These are phyloP conservation scores for Zoanthus solanderi DNA, from an alignment of 92 coral and sea anemone genomes.

Conservation along the genomic window DNA sequence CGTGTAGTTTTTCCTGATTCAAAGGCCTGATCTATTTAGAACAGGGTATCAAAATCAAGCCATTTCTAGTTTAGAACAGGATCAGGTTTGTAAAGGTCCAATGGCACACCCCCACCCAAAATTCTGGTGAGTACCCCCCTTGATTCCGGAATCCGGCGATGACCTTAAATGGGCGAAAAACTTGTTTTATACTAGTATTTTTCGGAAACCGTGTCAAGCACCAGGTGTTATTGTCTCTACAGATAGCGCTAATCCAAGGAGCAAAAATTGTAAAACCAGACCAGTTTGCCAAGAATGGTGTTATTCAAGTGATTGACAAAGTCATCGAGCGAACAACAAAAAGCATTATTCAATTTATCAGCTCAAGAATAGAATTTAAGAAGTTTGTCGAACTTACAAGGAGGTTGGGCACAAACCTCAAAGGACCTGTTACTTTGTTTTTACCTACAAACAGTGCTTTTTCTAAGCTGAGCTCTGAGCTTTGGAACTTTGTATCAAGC, in stretches of 20 bases:
- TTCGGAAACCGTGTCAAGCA: too few species aligned
- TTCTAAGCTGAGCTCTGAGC: constrained; percentile 1
- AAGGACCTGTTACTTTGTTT: constrained; percentile 51
- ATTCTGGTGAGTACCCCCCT: too few species aligned
- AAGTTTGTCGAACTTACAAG: constrained; percentile 8
- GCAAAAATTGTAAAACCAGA: constrained; percentile 24
- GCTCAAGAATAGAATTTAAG: constrained; percentile 12
- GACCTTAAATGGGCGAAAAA: too few species aligned
- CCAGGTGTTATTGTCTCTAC: background rate
- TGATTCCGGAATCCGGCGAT: too few species aligned
- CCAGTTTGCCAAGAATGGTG: constrained; percentile 40
- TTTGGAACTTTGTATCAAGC: constrained; percentile 14
- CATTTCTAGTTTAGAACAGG: too few species aligned
- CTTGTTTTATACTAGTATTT: too few species aligned
- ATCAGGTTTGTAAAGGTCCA: too few species aligned
- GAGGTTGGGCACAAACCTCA: constrained; percentile 33
- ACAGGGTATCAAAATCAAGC: too few species aligned
- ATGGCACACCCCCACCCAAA: too few species aligned
- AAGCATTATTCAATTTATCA: constrained; percentile 20
- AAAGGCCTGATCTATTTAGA: too few species aligned
- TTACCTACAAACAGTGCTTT: constrained; percentile 49
- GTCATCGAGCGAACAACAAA: constrained; percentile 45
- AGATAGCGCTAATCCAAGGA: constrained; percentile 22
- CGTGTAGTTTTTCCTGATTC: too few species aligned
- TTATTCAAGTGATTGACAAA: constrained; percentile 48